phyloP scores from a whole-genome alignment of 2,888 invertebrate genomes.

The Coenonympha glycerion region DNA sequence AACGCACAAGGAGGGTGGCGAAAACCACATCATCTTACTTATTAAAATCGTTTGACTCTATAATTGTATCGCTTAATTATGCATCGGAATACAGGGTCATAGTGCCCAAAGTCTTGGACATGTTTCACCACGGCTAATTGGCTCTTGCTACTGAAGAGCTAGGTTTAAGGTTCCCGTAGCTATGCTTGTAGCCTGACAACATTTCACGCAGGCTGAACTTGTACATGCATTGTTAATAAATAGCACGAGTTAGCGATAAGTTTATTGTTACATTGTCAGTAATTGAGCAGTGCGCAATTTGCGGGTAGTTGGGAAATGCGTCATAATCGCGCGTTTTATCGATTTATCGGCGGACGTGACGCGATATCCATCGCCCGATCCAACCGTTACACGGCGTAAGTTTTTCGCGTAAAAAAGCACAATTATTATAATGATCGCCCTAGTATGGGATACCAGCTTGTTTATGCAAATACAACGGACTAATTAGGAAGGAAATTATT shows the following conservation, averaged over 20 bases:
- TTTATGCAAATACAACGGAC: constrained; percentile 64
- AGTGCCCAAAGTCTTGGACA: too few relatives aligned
- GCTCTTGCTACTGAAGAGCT: too few relatives aligned
- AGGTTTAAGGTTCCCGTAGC: too few relatives aligned
- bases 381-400: constrained; percentile 62
- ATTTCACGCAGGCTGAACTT: too few relatives aligned
- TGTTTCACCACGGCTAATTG: too few relatives aligned
- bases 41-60: too few relatives aligned
- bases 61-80: too few relatives aligned
- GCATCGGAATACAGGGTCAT: too few relatives aligned
- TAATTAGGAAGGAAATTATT: constrained; percentile 70
- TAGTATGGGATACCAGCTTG: constrained; percentile 66
- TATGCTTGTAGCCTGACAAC: too few relatives aligned
- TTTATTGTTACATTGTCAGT: constrained; percentile 55
- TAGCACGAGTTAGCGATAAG: constrained; percentile 38
- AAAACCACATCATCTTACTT: too few relatives aligned
- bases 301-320: constrained; percentile 45
- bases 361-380: constrained; percentile 58
- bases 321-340: constrained; percentile 64
- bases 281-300: constrained; percentile 19
- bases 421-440: constrained; percentile 72
- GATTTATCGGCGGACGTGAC: constrained; percentile 70
- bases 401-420: constrained; percentile 66
- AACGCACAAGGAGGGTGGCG: too few relatives aligned
- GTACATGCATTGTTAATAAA: neutral